These are phyloP conservation scores for Clavelina lepadiformis DNA, from an alignment of 23 tunicate genomes.

Conservation along the genomic window DNA sequence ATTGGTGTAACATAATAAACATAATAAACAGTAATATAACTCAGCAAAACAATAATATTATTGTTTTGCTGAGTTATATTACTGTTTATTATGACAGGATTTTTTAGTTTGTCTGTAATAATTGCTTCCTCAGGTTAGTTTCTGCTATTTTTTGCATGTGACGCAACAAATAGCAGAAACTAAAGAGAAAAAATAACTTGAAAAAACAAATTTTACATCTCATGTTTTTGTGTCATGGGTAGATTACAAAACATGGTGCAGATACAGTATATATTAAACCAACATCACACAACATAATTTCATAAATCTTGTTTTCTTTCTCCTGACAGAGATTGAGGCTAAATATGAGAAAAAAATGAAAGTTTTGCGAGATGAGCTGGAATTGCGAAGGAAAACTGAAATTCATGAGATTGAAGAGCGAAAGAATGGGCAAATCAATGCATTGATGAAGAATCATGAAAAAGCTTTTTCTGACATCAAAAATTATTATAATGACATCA, in stretches of 20 bases:
- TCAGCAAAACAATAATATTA: too few species aligned
- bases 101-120: too few species aligned
- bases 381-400: slow-evolving; percentile 88
- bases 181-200: too few species aligned
- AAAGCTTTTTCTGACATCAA: slow-evolving; percentile 96
- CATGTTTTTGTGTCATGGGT: too few species aligned
- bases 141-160: too few species aligned
- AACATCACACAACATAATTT: neutral
- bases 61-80: too few species aligned
- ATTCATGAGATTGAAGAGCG: slow-evolving; percentile 98
- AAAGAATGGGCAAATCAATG: slow-evolving; percentile 95
- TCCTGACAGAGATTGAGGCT: slow-evolving; percentile 97
- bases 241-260: neutral
- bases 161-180: too few species aligned
- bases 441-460: slow-evolving; percentile 95
- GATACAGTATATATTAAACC: neutral
- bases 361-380: slow-evolving; percentile 90
- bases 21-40: too few species aligned
- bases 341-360: slow-evolving; percentile 96
- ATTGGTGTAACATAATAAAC: too few species aligned
- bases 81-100: too few species aligned
- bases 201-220: too few species aligned
- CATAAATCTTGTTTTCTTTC: neutral
- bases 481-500: slow-evolving; percentile 98
- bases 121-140: too few species aligned